These are phyloP conservation scores for Oenanthe oenanthe DNA, from an alignment of 2,113 vertebrate genomes.

Conservation along the genomic window DNA sequence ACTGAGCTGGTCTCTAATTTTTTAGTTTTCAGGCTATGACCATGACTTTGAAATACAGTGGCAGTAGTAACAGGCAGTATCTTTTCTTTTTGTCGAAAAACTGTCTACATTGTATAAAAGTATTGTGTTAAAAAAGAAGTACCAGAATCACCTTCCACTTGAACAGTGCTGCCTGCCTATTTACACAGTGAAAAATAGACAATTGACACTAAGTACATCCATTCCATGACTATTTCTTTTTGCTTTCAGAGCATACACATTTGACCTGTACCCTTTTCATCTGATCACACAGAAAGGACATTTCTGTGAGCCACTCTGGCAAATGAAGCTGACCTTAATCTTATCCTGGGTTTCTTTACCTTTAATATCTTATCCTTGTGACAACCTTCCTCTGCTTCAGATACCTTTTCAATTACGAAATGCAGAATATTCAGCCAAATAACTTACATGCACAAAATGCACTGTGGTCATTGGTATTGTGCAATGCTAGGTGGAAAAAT, in stretches of 20 bases:
- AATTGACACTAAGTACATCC: not conserved
- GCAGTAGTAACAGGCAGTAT: not conserved
- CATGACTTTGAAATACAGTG: not conserved
- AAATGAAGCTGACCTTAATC: conserved; percentile 8
- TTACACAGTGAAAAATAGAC: not conserved
- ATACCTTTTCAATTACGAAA: not conserved
- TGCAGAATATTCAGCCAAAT: not conserved
- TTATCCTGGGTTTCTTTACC: not conserved
- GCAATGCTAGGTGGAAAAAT: not conserved
- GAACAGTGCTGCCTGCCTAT: not conserved
- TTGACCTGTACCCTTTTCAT: not conserved
- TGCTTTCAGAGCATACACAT: not conserved
- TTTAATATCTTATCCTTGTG: not conserved
- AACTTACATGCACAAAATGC: not conserved
- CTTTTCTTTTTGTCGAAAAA: not conserved
- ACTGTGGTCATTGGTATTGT: not conserved
- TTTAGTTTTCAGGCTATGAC: not conserved
- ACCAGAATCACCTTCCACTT: not conserved
- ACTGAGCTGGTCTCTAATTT: not conserved
- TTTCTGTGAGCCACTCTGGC: not conserved
- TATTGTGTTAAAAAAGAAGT: not conserved
- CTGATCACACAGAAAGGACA: not conserved
- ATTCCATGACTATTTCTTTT: not conserved
- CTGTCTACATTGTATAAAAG: not conserved
- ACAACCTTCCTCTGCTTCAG: not conserved